These are phyloP conservation scores for Myotis pilosus DNA, from an alignment of 2,797 vertebrate genomes.

Conservation along the genomic window DNA sequence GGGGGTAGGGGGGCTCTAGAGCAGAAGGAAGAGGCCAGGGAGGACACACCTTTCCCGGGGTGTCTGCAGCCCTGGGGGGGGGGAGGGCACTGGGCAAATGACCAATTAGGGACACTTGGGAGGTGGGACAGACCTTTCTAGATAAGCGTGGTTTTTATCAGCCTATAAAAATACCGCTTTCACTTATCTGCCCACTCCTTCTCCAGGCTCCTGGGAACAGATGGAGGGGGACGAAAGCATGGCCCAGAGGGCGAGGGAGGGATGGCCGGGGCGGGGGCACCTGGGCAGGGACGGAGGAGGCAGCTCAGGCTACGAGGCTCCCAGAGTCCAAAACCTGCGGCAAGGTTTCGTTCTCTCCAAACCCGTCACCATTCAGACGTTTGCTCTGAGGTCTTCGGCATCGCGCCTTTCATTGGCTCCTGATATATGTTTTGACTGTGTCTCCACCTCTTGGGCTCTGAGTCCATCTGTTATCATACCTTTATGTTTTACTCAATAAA, in stretches of 20 bases:
- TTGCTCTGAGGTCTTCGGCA: not conserved
- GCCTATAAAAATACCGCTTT: slow-evolving; percentile 86
- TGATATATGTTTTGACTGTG: not conserved
- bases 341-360: not conserved
- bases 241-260: slow-evolving; percentile 16
- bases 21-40: not conserved
- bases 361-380: not conserved
- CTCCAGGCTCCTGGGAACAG: slow-evolving; percentile 73
- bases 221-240: slow-evolving; percentile 20
- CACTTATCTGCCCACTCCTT: slow-evolving; percentile 81
- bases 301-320: not conserved
- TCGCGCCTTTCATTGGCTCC: not conserved
- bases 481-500: not conserved
- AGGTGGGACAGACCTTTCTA: slow-evolving; percentile 70
- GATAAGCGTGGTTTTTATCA: slow-evolving; percentile 84
- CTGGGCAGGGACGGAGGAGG: slow-evolving; percentile 6
- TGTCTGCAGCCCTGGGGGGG: not conserved
- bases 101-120: slow-evolving; percentile 81
- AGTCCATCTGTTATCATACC: not conserved
- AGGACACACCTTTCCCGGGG: not conserved
- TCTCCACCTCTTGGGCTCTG: not conserved
- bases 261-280: not conserved
- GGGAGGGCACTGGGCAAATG: slow-evolving; percentile 20
- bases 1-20: not conserved
- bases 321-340: not conserved